Percentiles rank a stretch among this genome's conserved stretches.
These are phyloP conservation scores for Gisinianus flammeolus DNA, from an alignment of 2,888 invertebrate species.

Conservation along the genomic window DNA sequence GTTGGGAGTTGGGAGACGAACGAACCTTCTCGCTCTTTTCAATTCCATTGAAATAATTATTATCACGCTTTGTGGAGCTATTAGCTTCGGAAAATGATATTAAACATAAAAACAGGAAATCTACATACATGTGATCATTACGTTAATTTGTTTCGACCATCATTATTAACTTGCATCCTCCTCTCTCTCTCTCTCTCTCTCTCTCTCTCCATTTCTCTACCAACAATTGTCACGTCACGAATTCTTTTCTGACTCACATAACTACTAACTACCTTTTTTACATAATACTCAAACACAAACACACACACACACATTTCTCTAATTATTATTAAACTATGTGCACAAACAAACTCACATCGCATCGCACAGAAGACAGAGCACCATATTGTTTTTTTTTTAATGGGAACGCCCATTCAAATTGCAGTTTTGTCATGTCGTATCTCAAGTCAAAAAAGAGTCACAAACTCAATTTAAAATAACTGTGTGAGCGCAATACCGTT, in stretches of 20 bases:
- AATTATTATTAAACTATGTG: too few species aligned
- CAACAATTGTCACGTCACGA: constrained; percentile 16
- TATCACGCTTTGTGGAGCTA: constrained; percentile 41
- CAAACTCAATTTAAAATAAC: too few species aligned
- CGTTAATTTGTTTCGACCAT: constrained; percentile 42
- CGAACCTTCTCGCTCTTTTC: too few species aligned
- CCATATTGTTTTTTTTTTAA: too few species aligned
- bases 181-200: constrained; percentile 17
- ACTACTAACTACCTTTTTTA: background rate
- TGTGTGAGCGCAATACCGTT: too few species aligned
- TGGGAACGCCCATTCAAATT: too few species aligned
- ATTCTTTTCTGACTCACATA: background rate
- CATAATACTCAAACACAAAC: background rate
- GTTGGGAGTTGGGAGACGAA: too few species aligned
- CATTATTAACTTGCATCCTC: constrained; percentile 39
- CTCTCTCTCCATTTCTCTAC: constrained; percentile 8
- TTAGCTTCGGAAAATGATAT: constrained; percentile 39
- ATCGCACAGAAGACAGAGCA: too few species aligned
- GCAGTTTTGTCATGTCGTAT: too few species aligned
- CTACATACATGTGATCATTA: constrained; percentile 43
- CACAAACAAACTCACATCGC: too few species aligned
- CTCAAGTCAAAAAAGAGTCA: too few species aligned
- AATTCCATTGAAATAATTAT: constrained; percentile 39
- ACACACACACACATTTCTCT: too few species aligned
- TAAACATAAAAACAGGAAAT: constrained; percentile 38